Evolutionary conservation across 2,113 vertebrate species (phyloP).

Genomic region (Pangasianodon hypophthalmus): DNA sequence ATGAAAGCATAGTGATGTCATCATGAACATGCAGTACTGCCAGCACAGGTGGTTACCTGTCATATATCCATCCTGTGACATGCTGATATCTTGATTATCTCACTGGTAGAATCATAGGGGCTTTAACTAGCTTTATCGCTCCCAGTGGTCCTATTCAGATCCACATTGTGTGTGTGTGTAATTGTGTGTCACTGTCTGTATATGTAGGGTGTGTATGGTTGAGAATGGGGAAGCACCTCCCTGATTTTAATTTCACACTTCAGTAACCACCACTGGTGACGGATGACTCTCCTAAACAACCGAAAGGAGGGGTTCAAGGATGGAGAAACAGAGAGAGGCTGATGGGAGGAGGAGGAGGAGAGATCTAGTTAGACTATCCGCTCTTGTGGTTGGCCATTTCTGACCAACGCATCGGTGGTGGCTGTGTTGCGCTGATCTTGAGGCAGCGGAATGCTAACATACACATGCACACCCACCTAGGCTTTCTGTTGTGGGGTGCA

Average conservation of each 20-base stretch:
- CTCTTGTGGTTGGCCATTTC: slow-evolving; percentile 63
- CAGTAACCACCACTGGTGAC: slow-evolving; percentile 78
- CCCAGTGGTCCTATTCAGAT: slow-evolving; percentile 64
- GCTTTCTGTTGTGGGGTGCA: slow-evolving; percentile 24
- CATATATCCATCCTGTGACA: slow-evolving; percentile 45
- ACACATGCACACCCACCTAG: slow-evolving; percentile 10
- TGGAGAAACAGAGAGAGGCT: slow-evolving; percentile 21
- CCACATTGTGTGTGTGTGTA: slow-evolving; percentile 52
- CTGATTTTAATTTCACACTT: slow-evolving; percentile 89
- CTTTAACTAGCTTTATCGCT: slow-evolving; percentile 67
- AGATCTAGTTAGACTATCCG: slow-evolving; percentile 55
- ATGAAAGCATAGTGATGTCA: slow-evolving; percentile 52
- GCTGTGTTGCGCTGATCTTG: slow-evolving; percentile 44
- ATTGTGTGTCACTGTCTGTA: slow-evolving; percentile 12
- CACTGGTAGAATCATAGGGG: slow-evolving; percentile 65
- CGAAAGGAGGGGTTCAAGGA: slow-evolving; percentile 45
- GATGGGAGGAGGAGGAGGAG: slow-evolving; percentile 41
- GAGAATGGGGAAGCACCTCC: slow-evolving; percentile 39
- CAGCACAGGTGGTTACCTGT: slow-evolving; percentile 41
- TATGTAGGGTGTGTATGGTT: slow-evolving; percentile 42
- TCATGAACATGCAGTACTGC: background rate
- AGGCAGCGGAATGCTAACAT: slow-evolving; percentile 29
- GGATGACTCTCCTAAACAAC: slow-evolving; percentile 76
- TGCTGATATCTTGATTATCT: slow-evolving; percentile 73
- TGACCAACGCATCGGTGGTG: slow-evolving; percentile 57